Base-by-base conservation (phyloP, 2,113 vertebrate species). In the Mandrillus leucophaeus region DNA sequence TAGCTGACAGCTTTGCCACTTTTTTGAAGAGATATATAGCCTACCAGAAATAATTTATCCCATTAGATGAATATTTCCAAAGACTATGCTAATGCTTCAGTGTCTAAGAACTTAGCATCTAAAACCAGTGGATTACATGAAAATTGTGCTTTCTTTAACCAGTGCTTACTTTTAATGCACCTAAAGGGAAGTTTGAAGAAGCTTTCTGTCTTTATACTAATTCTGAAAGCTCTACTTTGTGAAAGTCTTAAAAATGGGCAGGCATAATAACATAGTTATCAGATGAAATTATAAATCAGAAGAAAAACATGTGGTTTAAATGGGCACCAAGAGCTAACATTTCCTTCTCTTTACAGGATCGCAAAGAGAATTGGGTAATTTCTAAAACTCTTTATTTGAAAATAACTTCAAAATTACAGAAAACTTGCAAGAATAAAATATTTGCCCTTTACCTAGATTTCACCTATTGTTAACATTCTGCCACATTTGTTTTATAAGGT, bases 91-190 rank as follows among this genome's bases (percentile, higher is more conserved):
- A 32, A 16, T 6, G 8, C 40, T 57, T 50, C 7, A 78, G 12
- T 22, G n/a, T 85, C 76, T 88, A 81, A 79, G 78, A 88, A 92
- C 22, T 52, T n/a, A 14, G 6, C 17, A 14, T 78, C 57, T 82
- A 48, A 82, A 84, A 89, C 83, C 17, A 57, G 27, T 64, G 75
- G 75, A 64, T 72, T 52, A 83, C 83, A 92, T 72, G 75, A 88
- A 85, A 89, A 95, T 81, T 76, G 50, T 88, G 76, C 45, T 90
- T 83, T 75, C 45, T 95, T 95, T 92, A 80, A 73, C 76, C 68
- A 73, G n/a, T 45, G 13, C 27, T 86, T 85, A 50, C 4, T 4
- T 82, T 90, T 85, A 78, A 96, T 57, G 18, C 1, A 45, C 14
- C 30, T 59, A 81, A 92, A 92, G 43, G 17, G 57, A 92, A 88